Base-by-base conservation (phyloP, 2,113 vertebrate genomes). In the Percina caprodes region DNA sequence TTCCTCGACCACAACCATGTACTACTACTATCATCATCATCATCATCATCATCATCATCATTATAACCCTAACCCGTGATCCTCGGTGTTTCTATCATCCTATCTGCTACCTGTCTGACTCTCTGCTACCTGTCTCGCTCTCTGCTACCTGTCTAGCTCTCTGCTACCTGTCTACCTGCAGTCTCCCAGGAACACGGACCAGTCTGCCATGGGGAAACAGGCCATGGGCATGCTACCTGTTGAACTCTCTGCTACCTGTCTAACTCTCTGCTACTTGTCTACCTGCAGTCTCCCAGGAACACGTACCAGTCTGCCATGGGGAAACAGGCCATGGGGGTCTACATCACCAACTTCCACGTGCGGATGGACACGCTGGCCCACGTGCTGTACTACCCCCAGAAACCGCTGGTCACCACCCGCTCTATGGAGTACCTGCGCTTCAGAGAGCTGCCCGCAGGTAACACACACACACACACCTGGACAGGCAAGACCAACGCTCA, bases 251-350 rank as follows among this genome's bases (percentile, higher is more conserved):
- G 5, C 33, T 4, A 35, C 33, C 33, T 35, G 33, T 35, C 33
- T 35, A 33, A 30, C 30, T 30, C 30, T 30, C 30, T 30, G 30
- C 30, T 4, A 35, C 5, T 77, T 30, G 30, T 4, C 30, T 4
- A 35, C 5, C 78, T 30, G 30, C 30, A 99, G 98, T 99, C 98
- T 86, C 98, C 98, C 93, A 98, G 98, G 94, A 99, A 99, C 94
- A 99, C 98, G 0, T 99, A 99, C 90, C 98, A 99, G 93, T 99
- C 98, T 73, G 98, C 98, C 90, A 99, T 99, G 98, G 98, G 98
- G 14, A 99, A 99, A 79, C 98, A 99, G 92, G 98, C 98, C 24
- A 99, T 99, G 98, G 98, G 98, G 39, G 98, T 99, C 66, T 99
- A 99, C 93, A 99, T 99, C 86, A 99, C 98, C 68, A 99, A 99